These are phyloP conservation scores for Araneus ventricosus DNA, from an alignment of 1,140 invertebrate species.

Conservation along the genomic window DNA sequence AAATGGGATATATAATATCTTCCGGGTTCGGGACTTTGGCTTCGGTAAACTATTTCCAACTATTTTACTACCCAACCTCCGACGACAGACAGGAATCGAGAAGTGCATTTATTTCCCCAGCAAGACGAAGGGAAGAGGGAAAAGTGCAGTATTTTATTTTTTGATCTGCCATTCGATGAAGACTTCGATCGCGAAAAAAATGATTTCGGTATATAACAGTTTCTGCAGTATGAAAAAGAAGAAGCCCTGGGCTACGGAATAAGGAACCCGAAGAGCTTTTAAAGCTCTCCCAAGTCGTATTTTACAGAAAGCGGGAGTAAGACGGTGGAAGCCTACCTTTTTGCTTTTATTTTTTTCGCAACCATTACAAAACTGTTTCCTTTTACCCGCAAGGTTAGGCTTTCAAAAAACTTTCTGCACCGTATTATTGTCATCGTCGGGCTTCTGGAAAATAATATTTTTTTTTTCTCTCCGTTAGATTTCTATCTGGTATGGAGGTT, in stretches of 20 bases:
- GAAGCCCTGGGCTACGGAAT: neutral
- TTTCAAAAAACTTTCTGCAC: neutral
- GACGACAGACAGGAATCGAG: neutral
- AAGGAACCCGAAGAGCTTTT: neutral
- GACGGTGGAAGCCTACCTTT: neutral
- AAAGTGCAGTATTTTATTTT: neutral
- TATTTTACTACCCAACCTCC: neutral
- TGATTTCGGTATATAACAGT: neutral
- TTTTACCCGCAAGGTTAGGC: neutral
- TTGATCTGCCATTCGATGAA: neutral
- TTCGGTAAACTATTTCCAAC: too few species aligned
- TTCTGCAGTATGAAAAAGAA: neutral
- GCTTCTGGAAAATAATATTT: neutral
- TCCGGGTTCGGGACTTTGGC: too few species aligned
- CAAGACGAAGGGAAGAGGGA: neutral
- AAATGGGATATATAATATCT: too few species aligned
- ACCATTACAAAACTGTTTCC: conserved; percentile 5
- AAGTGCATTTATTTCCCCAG: neutral
- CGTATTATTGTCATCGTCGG: neutral
- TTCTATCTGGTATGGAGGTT: neutral
- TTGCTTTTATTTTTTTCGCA: neutral
- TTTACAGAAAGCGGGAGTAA: too few species aligned
- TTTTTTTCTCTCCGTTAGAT: neutral
- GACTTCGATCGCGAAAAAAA: neutral
- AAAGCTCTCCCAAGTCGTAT: neutral